A percentile compares a stretch with the other conserved stretches of the same genome.
Evolutionary conservation across 2,888 invertebrate genomes (phyloP).

Genomic region (Melipona bicolor): DNA sequence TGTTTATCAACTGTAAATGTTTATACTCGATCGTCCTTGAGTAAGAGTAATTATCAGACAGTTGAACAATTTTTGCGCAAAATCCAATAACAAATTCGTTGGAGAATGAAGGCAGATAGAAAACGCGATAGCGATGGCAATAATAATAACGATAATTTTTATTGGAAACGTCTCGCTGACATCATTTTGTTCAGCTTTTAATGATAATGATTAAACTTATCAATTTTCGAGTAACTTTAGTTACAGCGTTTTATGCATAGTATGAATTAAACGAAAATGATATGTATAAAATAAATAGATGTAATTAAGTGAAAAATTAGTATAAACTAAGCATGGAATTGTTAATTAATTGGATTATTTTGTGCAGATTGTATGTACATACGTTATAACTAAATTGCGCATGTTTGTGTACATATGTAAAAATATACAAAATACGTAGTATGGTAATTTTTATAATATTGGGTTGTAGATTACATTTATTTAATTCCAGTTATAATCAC

Average conservation of each 20-base stretch:
- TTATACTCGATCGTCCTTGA: conserved; percentile 5
- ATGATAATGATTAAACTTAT: conserved; percentile 9
- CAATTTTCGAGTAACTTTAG: background rate
- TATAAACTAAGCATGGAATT: background rate
- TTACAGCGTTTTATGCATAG: background rate
- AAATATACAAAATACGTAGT: background rate
- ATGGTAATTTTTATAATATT: background rate
- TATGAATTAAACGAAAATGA: background rate
- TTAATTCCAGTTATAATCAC: background rate
- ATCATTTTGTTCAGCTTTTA: background rate
- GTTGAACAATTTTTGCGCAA: background rate
- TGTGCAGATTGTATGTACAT: background rate
- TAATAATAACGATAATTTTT: conserved; percentile 20
- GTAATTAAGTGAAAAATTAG: background rate
- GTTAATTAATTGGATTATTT: background rate
- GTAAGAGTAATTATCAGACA: conserved; percentile 15
- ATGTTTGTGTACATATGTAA: background rate
- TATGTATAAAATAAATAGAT: too few relatives aligned
- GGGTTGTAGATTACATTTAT: background rate
- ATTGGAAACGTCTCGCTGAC: background rate
- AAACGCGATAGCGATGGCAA: background rate
- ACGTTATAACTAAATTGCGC: background rate
- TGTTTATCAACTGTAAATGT: conserved; percentile 9
- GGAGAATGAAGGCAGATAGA: conserved; percentile 5
- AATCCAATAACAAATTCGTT: conserved; percentile 22